Evolutionary conservation across 1,140 invertebrate species (phyloP).

Genomic region (Drosophila ficusphila): DNA sequence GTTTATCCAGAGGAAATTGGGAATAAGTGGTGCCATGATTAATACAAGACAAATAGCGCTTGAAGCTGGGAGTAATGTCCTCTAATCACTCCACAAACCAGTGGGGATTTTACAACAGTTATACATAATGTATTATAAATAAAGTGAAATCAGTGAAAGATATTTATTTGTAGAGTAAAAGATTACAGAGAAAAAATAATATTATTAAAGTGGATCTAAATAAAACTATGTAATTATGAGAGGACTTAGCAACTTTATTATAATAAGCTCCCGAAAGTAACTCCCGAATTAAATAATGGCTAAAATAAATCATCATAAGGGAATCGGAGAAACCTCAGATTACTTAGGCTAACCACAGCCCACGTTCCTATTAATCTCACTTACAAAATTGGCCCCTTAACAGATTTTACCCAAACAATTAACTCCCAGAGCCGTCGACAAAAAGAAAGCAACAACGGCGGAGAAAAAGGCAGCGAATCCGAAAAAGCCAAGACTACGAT

Average conservation of each 20-base stretch:
- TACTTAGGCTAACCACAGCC: not conserved
- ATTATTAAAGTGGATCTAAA: too few species aligned
- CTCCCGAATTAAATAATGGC: not conserved
- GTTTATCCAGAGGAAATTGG: constrained; percentile 19
- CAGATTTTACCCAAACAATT: constrained; percentile 38
- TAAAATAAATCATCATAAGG: not conserved
- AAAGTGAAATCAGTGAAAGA: not conserved
- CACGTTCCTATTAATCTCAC: constrained; percentile 19
- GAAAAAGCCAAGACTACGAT: constrained; percentile 25
- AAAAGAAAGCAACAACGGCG: constrained; percentile 41
- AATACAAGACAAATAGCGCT: not conserved
- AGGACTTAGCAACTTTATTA: not conserved
- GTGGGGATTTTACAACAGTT: not conserved
- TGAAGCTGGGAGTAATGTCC: not conserved
- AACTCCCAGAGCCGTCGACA: constrained; percentile 20
- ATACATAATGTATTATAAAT: not conserved
- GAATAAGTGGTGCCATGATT: constrained; percentile 22
- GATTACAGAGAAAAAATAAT: too few species aligned
- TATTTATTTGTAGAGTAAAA: too few species aligned
- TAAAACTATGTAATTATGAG: too few species aligned
- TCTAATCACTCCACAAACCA: not conserved
- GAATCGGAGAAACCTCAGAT: not conserved
- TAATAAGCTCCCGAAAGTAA: not conserved
- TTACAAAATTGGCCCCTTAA: constrained; percentile 30
- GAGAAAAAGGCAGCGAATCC: constrained; percentile 41